Percentiles rank a stretch among this genome's conserved stretches.
Evolutionary conservation across 2,797 vertebrate species (phyloP).

Genomic region (Gallinago solitaria): DNA sequence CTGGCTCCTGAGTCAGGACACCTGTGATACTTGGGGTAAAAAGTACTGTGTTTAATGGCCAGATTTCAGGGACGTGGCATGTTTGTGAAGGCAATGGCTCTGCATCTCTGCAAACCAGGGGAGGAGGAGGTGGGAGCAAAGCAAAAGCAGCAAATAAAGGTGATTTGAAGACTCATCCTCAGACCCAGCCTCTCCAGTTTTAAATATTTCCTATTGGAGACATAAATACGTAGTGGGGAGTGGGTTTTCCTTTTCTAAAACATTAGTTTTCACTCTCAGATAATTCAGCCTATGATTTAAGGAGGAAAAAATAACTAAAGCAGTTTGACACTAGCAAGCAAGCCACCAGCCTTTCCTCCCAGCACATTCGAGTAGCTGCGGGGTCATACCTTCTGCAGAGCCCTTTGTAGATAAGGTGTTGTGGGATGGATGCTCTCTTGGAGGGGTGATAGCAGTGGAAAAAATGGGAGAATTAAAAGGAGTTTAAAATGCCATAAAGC

Average conservation of each 20-base stretch:
- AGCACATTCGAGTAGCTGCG: neutral
- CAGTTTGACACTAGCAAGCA: neutral
- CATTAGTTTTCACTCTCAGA: neutral
- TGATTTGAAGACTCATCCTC: neutral
- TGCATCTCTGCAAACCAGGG: neutral
- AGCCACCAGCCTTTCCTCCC: neutral
- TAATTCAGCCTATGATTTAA: neutral
- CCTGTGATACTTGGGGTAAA: neutral
- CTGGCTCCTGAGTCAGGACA: neutral
- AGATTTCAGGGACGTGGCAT: neutral
- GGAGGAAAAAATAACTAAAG: neutral
- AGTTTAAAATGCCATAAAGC: slow-evolving; percentile 3
- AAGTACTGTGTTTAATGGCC: neutral
- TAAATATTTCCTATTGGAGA: neutral
- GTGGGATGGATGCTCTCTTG: slow-evolving; percentile 6
- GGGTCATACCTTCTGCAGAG: neutral
- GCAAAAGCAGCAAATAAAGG: neutral
- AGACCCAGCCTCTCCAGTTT: too few species aligned
- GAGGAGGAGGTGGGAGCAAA: neutral
- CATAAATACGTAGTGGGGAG: neutral
- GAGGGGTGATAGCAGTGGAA: neutral
- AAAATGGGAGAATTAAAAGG: slow-evolving; percentile 24
- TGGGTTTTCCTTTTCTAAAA: neutral
- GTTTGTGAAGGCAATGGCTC: neutral
- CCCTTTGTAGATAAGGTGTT: slow-evolving; percentile 23